phyloP scores from a whole-genome alignment of 2,113 vertebrate genomes.

The Onychostruthus taczanowskii region DNA sequence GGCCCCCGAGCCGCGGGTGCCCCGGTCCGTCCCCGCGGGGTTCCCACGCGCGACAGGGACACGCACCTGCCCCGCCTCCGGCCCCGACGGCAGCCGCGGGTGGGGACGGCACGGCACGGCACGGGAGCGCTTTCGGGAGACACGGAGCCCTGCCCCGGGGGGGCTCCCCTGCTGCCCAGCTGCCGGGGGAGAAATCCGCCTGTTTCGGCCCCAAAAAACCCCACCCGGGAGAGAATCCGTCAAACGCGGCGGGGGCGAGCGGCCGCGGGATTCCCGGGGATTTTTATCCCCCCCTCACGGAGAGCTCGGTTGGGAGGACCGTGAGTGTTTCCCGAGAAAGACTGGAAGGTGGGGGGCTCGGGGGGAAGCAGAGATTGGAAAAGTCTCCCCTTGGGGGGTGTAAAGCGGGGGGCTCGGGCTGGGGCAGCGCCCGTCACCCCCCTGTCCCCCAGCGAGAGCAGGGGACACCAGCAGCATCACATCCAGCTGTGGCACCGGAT shows the following conservation, averaged over 20 bases:
- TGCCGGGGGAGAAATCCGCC: background rate
- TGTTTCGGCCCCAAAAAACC: background rate
- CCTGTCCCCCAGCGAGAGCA: no score
- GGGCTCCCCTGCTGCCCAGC: background rate
- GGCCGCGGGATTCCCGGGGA: background rate
- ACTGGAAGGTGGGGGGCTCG: background rate
- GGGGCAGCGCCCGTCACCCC: no score
- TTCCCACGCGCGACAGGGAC: background rate
- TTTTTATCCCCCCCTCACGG: accelerated
- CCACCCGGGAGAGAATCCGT: background rate
- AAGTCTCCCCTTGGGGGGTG: background rate
- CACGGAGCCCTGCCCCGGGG: background rate
- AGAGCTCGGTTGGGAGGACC: background rate
- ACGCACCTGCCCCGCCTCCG: background rate
- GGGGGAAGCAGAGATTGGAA: background rate
- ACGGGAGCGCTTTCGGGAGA: accelerated
- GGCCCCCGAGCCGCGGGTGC: no score
- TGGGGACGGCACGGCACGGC: no score
- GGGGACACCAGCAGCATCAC: background rate
- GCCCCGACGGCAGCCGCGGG: background rate
- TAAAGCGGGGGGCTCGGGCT: accelerated
- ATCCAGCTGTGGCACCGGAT: background rate
- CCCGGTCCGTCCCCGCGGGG: no score
- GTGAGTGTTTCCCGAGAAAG: background rate
- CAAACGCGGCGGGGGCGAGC: background rate